A percentile compares a stretch with the other conserved stretches of the same genome.
Conservation (phyloP, 64 coral and sea anemone species). For the Dendronephthya gigantea region DNA sequence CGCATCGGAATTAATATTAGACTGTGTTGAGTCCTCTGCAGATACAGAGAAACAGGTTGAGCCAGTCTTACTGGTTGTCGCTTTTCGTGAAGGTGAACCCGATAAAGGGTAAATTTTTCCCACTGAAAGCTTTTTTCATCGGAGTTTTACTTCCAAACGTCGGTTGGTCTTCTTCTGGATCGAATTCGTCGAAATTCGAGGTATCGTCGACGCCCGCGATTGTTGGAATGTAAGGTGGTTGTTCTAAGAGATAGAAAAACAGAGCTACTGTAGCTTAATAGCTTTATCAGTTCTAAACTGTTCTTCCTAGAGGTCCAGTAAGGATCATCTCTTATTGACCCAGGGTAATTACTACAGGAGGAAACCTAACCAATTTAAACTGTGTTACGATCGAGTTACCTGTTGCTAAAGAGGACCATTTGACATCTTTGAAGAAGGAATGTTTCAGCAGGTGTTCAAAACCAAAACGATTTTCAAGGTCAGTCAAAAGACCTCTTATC, state of each 20-base stretch:
- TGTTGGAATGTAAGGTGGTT: conserved; percentile 81
- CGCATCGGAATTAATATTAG: background rate
- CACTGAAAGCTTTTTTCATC: conserved; percentile 60
- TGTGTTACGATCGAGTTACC: too few species aligned
- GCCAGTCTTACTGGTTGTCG: conserved; percentile 28
- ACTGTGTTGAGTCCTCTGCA: too few species aligned
- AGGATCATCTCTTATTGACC: too few species aligned
- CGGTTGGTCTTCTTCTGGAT: conserved; percentile 55
- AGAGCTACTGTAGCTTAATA: background rate
- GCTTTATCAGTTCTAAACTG: background rate
- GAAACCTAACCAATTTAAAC: background rate
- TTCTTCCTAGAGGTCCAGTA: background rate
- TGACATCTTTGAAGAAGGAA: conserved; percentile 59
- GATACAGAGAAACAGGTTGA: background rate
- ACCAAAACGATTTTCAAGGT: conserved; percentile 48
- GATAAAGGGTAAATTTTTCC: conserved; percentile 79
- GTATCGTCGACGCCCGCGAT: conserved; percentile 81
- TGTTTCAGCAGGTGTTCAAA: conserved; percentile 68
- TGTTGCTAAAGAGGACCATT: conserved; percentile 55
- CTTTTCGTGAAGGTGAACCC: conserved; percentile 76
- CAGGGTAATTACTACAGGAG: too few species aligned
- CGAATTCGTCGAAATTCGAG: conserved; percentile 97
- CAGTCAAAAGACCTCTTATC: background rate
- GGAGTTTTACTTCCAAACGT: conserved; percentile 53
- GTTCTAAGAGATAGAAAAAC: conserved; percentile 22